Evolutionary conservation across 2,797 vertebrate genomes (phyloP).

Genomic region (Myotis findleyi): DNA sequence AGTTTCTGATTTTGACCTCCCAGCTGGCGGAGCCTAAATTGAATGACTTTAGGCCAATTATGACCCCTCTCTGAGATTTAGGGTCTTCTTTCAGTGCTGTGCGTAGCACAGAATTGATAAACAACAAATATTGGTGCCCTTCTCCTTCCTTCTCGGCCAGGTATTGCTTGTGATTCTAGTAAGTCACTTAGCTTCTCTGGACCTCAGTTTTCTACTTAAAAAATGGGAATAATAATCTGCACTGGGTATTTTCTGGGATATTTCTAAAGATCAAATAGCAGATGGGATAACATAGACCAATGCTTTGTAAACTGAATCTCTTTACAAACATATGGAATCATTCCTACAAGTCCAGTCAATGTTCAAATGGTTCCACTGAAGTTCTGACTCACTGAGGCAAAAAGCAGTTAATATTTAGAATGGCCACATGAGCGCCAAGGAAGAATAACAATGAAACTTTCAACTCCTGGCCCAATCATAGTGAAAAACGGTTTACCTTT

Average conservation of each 20-base stretch:
- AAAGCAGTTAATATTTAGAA: constrained; percentile 58
- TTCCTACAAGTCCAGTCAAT: neutral
- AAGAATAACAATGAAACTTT: constrained; percentile 58
- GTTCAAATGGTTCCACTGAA: neutral
- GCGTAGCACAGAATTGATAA: neutral
- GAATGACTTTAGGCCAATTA: neutral
- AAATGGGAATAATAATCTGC: neutral
- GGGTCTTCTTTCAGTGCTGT: neutral
- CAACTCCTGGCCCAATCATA: constrained; percentile 31
- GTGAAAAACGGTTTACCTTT: constrained; percentile 51
- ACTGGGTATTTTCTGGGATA: neutral
- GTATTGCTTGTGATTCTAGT: neutral
- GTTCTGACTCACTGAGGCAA: neutral
- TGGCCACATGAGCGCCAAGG: constrained; percentile 14
- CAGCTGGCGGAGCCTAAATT: neutral
- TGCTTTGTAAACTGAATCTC: neutral
- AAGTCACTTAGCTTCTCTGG: neutral
- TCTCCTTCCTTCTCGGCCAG: neutral
- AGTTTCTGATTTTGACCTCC: neutral
- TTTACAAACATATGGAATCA: neutral
- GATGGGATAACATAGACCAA: neutral
- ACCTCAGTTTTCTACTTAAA: neutral
- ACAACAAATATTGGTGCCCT: neutral
- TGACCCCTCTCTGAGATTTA: neutral
- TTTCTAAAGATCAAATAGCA: neutral